phyloP scores from a whole-genome alignment of 1,140 invertebrate species.

The Oryctes rhinoceros region DNA sequence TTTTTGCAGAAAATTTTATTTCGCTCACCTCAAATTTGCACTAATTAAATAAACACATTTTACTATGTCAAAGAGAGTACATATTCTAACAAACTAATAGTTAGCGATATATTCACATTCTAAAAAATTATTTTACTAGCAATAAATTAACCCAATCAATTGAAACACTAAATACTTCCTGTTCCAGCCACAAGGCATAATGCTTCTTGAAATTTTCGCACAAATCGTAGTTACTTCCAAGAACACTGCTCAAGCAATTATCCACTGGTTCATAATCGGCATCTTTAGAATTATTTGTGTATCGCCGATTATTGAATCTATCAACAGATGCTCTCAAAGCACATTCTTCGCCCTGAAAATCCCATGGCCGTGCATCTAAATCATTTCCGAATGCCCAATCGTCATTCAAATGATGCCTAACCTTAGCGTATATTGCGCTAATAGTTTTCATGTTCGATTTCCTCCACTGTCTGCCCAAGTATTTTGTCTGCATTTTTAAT shows the following conservation, averaged over 20 bases:
- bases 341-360: constrained; percentile 98
- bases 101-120: background rate
- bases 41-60: background rate
- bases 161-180: constrained; percentile 92
- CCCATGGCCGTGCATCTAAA: constrained; percentile 96
- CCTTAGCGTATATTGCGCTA: constrained; percentile 98
- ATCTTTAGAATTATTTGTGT: constrained; percentile 57
- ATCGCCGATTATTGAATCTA: constrained; percentile 90
- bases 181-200: constrained; percentile 95
- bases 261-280: constrained; percentile 87
- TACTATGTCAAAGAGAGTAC: background rate
- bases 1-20: background rate
- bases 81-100: background rate
- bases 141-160: constrained; percentile 79
- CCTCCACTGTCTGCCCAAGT: constrained; percentile 97
- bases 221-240: constrained; percentile 82
- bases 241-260: constrained; percentile 72
- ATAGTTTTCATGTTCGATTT: constrained; percentile 99
- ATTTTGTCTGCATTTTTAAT: constrained; percentile 99
- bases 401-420: constrained; percentile 93
- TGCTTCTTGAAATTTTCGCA: constrained; percentile 96
- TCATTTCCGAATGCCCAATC: constrained; percentile 99
- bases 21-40: background rate
- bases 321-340: constrained; percentile 92
- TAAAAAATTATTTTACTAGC: background rate